phyloP scores from a whole-genome alignment of 2,888 invertebrate species.

The Oasisia sp. region DNA sequence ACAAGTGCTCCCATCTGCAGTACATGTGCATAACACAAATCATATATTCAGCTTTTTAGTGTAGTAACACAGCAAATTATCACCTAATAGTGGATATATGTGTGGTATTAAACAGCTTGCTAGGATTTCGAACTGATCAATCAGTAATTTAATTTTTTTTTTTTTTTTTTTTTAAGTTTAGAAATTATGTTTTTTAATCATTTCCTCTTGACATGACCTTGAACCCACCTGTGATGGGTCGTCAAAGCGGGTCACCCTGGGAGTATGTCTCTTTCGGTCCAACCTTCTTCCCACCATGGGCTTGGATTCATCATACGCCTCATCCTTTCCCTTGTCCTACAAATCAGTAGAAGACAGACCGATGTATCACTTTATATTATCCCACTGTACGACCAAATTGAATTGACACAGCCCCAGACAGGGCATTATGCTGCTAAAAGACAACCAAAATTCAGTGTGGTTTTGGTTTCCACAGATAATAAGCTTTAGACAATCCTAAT shows the following conservation, averaged over 20 bases:
- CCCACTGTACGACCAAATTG: not conserved
- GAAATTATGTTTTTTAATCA: not conserved
- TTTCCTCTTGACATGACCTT: not conserved
- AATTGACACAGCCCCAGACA: not conserved
- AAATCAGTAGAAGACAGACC: not conserved
- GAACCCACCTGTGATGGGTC: slow-evolving; percentile 36
- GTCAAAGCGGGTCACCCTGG: slow-evolving; percentile 40
- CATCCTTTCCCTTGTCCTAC: slow-evolving; percentile 42
- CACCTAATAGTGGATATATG: not conserved
- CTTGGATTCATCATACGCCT: slow-evolving; percentile 36
- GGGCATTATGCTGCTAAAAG: too few species aligned
- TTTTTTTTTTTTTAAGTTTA: too few species aligned
- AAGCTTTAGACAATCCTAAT: too few species aligned
- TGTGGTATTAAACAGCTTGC: too few species aligned
- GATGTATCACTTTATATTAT: not conserved
- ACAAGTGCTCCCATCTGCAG: not conserved
- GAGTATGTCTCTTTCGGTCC: slow-evolving; percentile 28
- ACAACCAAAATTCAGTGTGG: too few species aligned
- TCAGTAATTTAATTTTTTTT: too few species aligned
- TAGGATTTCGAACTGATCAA: not conserved
- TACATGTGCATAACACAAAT: not conserved
- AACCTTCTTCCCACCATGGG: slow-evolving; percentile 29
- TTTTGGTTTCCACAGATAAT: too few species aligned
- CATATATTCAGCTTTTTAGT: not conserved
- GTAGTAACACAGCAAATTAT: not conserved